These are phyloP conservation scores for Agriopis aurantiaria DNA, from an alignment of 2,888 invertebrate species.

Conservation along the genomic window DNA sequence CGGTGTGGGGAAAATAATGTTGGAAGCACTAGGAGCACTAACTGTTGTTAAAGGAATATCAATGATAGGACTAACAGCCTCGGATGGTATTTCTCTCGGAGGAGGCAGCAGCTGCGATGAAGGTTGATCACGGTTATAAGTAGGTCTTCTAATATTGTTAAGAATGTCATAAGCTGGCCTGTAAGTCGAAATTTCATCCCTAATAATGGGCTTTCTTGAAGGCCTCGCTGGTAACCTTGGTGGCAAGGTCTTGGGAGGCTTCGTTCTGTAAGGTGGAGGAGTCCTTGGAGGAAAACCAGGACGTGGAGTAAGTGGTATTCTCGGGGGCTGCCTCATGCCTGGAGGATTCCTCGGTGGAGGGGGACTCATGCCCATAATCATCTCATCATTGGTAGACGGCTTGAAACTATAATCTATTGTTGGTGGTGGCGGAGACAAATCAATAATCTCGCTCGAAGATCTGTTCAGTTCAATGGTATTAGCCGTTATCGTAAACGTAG, in stretches of 20 bases:
- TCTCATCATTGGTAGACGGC: slow-evolving; percentile 77
- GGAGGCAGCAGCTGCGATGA: slow-evolving; percentile 77
- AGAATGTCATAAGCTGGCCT: slow-evolving; percentile 74
- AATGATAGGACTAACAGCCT: slow-evolving; percentile 53
- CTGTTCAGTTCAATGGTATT: slow-evolving; percentile 61
- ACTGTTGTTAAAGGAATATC: slow-evolving; percentile 55
- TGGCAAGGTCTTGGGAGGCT: slow-evolving; percentile 70
- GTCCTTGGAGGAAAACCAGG: slow-evolving; percentile 69
- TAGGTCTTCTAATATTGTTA: slow-evolving; percentile 74
- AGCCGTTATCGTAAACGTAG: slow-evolving; percentile 68
- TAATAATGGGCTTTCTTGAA: slow-evolving; percentile 65
- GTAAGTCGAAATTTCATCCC: slow-evolving; percentile 76
- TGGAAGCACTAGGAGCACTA: slow-evolving; percentile 55
- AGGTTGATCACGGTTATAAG: slow-evolving; percentile 70
- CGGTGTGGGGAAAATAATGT: slow-evolving; percentile 77
- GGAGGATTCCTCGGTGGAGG: slow-evolving; percentile 76
- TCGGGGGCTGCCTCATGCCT: slow-evolving; percentile 62
- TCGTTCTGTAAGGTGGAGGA: slow-evolving; percentile 69
- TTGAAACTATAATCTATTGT: slow-evolving; percentile 77
- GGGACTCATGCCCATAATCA: slow-evolving; percentile 86
- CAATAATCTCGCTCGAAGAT: slow-evolving; percentile 76
- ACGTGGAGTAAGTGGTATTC: slow-evolving; percentile 65
- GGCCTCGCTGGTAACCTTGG: slow-evolving; percentile 69
- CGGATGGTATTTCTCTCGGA: slow-evolving; percentile 66
- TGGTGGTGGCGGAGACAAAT: slow-evolving; percentile 83